These are phyloP conservation scores for Agonum fuliginosum DNA, from an alignment of 2,888 invertebrate genomes.

Conservation along the genomic window DNA sequence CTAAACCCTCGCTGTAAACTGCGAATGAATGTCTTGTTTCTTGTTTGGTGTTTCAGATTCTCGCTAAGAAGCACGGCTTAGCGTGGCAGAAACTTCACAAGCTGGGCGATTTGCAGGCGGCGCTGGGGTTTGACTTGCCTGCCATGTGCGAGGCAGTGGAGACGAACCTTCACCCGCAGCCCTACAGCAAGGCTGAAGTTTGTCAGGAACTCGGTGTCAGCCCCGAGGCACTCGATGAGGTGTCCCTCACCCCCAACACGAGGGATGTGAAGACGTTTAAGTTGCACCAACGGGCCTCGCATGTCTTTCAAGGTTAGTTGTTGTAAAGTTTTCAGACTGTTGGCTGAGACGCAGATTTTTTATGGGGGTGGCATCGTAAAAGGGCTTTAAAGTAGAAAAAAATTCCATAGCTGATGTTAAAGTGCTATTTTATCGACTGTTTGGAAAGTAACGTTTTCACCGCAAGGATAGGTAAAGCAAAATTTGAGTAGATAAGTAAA, in stretches of 20 bases:
- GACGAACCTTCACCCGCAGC: slow-evolving; percentile 77
- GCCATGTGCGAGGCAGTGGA: slow-evolving; percentile 83
- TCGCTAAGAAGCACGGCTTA: slow-evolving; percentile 78
- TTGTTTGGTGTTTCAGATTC: slow-evolving; percentile 73
- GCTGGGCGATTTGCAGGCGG: slow-evolving; percentile 85
- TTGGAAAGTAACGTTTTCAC: no score
- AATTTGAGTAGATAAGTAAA: no score
- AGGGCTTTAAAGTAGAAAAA: no score
- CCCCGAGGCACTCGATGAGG: slow-evolving; percentile 79
- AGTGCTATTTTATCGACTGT: no score
- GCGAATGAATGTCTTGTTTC: not conserved
- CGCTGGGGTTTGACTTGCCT: slow-evolving; percentile 77
- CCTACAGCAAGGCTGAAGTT: slow-evolving; percentile 83
- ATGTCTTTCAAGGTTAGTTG: slow-evolving; percentile 88
- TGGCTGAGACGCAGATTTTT: no score
- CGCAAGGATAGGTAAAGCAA: no score
- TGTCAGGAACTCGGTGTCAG: slow-evolving; percentile 76
- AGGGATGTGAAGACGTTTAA: slow-evolving; percentile 80
- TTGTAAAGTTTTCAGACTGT: no score
- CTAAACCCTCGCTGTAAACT: no score
- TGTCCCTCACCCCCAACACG: slow-evolving; percentile 81
- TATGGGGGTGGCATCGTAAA: no score
- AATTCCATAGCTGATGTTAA: no score
- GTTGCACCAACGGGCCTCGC: slow-evolving; percentile 89
- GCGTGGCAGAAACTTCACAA: slow-evolving; percentile 80